Percentiles rank a stretch among this genome's conserved stretches.
Evolutionary conservation across 2,113 vertebrate genomes (phyloP).

Genomic region (Romanogobio albipinnatus): DNA sequence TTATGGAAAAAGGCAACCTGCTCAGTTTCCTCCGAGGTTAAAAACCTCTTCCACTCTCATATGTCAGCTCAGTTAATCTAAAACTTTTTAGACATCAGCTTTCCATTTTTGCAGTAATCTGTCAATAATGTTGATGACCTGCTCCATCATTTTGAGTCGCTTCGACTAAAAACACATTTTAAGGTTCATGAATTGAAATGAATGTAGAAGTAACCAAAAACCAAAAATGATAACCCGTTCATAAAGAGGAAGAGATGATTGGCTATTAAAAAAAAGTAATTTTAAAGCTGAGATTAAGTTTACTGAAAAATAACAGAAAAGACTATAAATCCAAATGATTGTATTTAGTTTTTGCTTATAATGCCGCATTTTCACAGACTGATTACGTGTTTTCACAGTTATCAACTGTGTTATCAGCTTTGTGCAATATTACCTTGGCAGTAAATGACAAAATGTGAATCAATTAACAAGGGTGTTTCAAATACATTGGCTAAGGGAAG

Average conservation of each 20-base stretch:
- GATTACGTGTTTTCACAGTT: too few relatives aligned
- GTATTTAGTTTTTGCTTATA: too few relatives aligned
- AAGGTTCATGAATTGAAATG: not conserved
- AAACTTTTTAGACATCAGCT: not conserved
- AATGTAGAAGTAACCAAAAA: not conserved
- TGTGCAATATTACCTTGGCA: too few relatives aligned
- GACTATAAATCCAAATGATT: too few relatives aligned
- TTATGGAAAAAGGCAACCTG: slow-evolving; percentile 73
- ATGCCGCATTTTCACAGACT: too few relatives aligned
- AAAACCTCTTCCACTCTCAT: not conserved
- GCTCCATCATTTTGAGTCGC: not conserved
- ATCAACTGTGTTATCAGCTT: too few relatives aligned
- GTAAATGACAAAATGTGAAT: too few relatives aligned
- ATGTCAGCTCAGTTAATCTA: not conserved
- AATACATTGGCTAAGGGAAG: too few relatives aligned
- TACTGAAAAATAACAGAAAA: not conserved
- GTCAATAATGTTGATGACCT: not conserved
- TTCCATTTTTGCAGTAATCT: not conserved
- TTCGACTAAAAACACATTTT: not conserved
- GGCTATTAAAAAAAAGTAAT: not conserved
- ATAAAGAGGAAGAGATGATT: not conserved
- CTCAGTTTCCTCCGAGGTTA: slow-evolving; percentile 69
- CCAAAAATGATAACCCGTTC: not conserved
- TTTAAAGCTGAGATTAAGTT: too few relatives aligned
- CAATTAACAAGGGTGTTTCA: too few relatives aligned